A percentile compares a stretch with the other conserved stretches of the same genome.
phyloP scores from a whole-genome alignment of 2,888 invertebrate species.

The Pammene fasciana region DNA sequence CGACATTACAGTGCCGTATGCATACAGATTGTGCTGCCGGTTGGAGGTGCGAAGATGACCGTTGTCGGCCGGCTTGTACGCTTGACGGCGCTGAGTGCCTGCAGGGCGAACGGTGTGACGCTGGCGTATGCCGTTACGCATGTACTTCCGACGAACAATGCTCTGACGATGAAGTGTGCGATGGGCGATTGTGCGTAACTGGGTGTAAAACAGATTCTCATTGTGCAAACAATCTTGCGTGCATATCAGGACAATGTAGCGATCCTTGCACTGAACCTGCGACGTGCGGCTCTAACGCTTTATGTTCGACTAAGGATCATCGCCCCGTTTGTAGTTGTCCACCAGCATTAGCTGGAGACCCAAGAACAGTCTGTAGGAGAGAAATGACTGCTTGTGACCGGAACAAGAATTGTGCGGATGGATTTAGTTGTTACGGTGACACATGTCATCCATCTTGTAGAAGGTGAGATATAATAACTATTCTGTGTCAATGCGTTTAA shows the following conservation, averaged over 20 bases:
- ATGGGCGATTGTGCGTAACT: constrained; percentile 89
- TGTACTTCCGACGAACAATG: constrained; percentile 94
- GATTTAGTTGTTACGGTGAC: constrained; percentile 90
- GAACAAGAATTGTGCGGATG: constrained; percentile 87
- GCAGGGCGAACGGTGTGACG: constrained; percentile 90
- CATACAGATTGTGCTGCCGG: constrained; percentile 90
- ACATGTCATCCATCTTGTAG: constrained; percentile 90
- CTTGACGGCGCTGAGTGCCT: constrained; percentile 88
- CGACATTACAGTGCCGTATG: constrained; percentile 88
- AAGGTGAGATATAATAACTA: constrained; percentile 75
- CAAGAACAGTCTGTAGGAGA: constrained; percentile 88
- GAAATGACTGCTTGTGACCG: constrained; percentile 85
- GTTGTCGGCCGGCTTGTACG: constrained; percentile 91
- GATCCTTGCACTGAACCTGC: constrained; percentile 90
- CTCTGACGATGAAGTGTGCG: constrained; percentile 93
- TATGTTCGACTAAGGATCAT: constrained; percentile 88
- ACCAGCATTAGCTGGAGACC: constrained; percentile 88
- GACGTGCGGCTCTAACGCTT: constrained; percentile 92
- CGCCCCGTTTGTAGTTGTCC: constrained; percentile 90
- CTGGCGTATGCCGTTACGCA: constrained; percentile 91
- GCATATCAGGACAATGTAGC: constrained; percentile 90
- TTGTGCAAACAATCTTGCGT: constrained; percentile 88
- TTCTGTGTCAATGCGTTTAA: background rate
- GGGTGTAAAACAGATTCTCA: constrained; percentile 93
- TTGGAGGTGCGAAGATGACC: constrained; percentile 88